Evolutionary conservation across 2,113 vertebrate species (phyloP).

Genomic region (Stigmatopora argus): DNA sequence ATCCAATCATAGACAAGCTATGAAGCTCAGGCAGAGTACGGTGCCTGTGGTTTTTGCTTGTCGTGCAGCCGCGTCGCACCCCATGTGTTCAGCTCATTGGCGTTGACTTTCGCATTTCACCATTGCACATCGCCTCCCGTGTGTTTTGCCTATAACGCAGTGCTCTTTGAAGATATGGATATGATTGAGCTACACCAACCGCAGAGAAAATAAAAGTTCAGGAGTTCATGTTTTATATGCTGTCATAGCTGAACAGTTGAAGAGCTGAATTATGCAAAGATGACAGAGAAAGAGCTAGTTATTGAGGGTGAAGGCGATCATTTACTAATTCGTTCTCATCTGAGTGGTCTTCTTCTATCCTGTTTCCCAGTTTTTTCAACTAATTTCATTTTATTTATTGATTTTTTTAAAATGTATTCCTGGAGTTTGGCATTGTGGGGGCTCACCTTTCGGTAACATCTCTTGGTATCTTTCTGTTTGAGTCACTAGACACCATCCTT

Average conservation of each 20-base stretch:
- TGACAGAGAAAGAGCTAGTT: slow-evolving; percentile 50
- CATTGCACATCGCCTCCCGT: too few relatives aligned
- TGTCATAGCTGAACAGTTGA: slow-evolving; percentile 48
- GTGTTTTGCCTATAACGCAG: neutral
- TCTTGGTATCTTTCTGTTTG: slow-evolving; percentile 40
- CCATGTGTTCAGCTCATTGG: too few relatives aligned
- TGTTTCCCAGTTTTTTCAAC: neutral
- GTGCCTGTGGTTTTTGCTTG: too few relatives aligned
- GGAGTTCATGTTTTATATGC: slow-evolving; percentile 50
- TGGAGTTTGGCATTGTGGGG: slow-evolving; percentile 25
- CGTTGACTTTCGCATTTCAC: too few relatives aligned
- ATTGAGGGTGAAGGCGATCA: slow-evolving; percentile 61
- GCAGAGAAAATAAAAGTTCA: slow-evolving; percentile 42
- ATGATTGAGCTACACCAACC: slow-evolving; percentile 27
- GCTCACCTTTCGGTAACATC: slow-evolving; percentile 58
- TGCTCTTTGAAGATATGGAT: slow-evolving; percentile 11
- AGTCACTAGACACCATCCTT: slow-evolving; percentile 24
- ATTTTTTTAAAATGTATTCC: neutral
- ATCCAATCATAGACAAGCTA: too few relatives aligned
- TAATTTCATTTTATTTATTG: too few relatives aligned
- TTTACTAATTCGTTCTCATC: slow-evolving; percentile 59
- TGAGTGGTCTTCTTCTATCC: slow-evolving; percentile 41
- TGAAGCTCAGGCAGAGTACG: too few relatives aligned
- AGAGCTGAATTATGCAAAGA: slow-evolving; percentile 64
- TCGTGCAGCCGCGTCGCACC: too few relatives aligned